Evolutionary conservation across 2,888 invertebrate genomes (phyloP).

Genomic region (Parnassius glacialis): DNA sequence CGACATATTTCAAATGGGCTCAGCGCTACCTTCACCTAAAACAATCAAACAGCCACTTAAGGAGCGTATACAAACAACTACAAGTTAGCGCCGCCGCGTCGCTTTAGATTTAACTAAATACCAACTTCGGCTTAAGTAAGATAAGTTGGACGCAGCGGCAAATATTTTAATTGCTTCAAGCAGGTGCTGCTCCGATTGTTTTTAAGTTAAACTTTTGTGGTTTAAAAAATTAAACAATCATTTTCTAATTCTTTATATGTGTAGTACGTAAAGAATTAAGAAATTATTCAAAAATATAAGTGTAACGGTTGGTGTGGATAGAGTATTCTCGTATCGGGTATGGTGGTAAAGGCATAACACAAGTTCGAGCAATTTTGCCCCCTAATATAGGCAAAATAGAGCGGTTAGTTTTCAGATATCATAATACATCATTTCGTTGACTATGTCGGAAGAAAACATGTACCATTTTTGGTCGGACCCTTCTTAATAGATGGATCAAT

Average conservation of each 20-base stretch:
- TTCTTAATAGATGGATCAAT: too few relatives aligned
- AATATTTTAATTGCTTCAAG: slow-evolving; percentile 17
- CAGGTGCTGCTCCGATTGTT: background rate
- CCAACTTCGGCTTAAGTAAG: slow-evolving; percentile 71
- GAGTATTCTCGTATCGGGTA: too few relatives aligned
- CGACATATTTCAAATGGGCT: slow-evolving; percentile 75
- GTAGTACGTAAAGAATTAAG: too few relatives aligned
- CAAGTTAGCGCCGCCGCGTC: slow-evolving; percentile 47
- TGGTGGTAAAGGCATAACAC: too few relatives aligned
- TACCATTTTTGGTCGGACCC: too few relatives aligned
- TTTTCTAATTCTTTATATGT: too few relatives aligned
- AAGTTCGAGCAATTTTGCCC: too few relatives aligned
- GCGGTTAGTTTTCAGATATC: background rate
- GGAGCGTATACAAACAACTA: slow-evolving; percentile 49
- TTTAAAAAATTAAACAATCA: background rate
- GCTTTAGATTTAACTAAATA: slow-evolving; percentile 75
- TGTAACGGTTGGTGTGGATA: too few relatives aligned
- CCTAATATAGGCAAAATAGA: background rate
- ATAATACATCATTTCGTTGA: too few relatives aligned
- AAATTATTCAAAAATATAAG: too few relatives aligned
- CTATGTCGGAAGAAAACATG: too few relatives aligned
- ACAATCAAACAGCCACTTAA: slow-evolving; percentile 73
- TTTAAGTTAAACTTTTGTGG: background rate
- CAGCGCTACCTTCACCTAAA: slow-evolving; percentile 73
- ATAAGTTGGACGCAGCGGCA: slow-evolving; percentile 53